A percentile compares a stretch with the other conserved stretches of the same genome.
Evolutionary conservation across 2,888 invertebrate species (phyloP).

Genomic region (Lasioglossum malachurum): DNA sequence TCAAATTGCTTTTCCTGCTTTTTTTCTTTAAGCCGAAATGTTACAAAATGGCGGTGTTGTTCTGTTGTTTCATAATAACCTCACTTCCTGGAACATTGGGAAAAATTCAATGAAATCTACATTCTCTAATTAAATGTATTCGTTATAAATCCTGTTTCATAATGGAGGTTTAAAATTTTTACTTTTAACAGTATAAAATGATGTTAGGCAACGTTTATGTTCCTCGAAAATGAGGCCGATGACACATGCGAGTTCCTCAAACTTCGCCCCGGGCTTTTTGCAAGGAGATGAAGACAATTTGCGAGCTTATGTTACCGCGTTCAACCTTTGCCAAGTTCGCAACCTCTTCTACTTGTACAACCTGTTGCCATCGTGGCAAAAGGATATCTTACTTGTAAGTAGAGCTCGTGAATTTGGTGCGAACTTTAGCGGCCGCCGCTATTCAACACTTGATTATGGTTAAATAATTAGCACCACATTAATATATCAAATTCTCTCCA

Average conservation of each 20-base stretch:
- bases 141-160: background rate
- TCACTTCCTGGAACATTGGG: background rate
- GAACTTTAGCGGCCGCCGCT: slow-evolving; percentile 13
- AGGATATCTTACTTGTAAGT: slow-evolving; percentile 37
- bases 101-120: too few relatives aligned
- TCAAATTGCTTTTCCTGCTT: background rate
- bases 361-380: slow-evolving; percentile 69
- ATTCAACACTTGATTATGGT: slow-evolving; percentile 18
- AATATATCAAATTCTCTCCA: background rate
- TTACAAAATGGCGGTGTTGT: too few relatives aligned
- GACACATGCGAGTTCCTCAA: slow-evolving; percentile 16
- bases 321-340: slow-evolving; percentile 63
- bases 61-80: background rate
- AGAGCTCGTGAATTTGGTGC: slow-evolving; percentile 34
- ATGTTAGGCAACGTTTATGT: background rate
- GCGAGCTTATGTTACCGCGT: slow-evolving; percentile 42
- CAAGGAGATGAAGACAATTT: slow-evolving; percentile 58
- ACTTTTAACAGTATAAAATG: background rate
- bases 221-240: background rate
- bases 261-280: slow-evolving; percentile 16
- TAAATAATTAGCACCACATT: slow-evolving; percentile 31
- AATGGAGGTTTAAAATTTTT: background rate
- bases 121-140: background rate
- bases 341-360: slow-evolving; percentile 61
- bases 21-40: too few relatives aligned